Evolutionary conservation across 2,113 vertebrate genomes (phyloP), one percentile per base, ranked within the genome.

Genomic region (Peromyscus leucopus): DNA sequence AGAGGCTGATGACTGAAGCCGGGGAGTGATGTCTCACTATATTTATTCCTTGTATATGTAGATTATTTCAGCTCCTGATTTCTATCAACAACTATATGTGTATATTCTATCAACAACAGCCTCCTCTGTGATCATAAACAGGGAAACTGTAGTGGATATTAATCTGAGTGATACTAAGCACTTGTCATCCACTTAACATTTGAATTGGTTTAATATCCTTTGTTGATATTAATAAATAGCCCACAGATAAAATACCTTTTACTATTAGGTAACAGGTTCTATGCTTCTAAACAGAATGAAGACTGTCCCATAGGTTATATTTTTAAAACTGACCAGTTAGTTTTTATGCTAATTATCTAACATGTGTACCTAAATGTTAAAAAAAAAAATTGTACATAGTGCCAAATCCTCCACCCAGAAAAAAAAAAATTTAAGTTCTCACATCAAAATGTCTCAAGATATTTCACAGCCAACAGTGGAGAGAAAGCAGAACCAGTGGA

Each of bases 371-470:
- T 65, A n/a, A 91, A 89, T 51, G n/a, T 75, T 75, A 91, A 95
- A 90, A 48, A 48, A 42, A 48, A 93, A 92, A 82, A 31, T 79
- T 63, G 4, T 48, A 75, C 17, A 74, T 7, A 74, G 28, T 78
- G 74, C 55, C 65, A 87, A 85, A 94, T 65, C 76, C 78, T 89
- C 17, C 46, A 72, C 31, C 65, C 36, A 89, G 48, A 88, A 67
- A 63, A 67, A 63, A 42, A 61, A 69, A 55, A 59, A 26, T 19
- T 28, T 26, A 74, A 24, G 51, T 26, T 94, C 31, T 95, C 87
- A 69, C 42, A 39, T 86, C 48, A 94, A 91, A 89, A 79, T 92
- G 55, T 89, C 79, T 93, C 71, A 61, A n/a, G 48, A 93, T 76
- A 95, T 51, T 72, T 87, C 79, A 72, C 17, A 89, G 87, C 19